A percentile compares a stretch with the other conserved stretches of the same genome.
These are phyloP conservation scores for Tylochromis polylepis DNA, from an alignment of 2,113 vertebrate genomes.

Conservation along the genomic window DNA sequence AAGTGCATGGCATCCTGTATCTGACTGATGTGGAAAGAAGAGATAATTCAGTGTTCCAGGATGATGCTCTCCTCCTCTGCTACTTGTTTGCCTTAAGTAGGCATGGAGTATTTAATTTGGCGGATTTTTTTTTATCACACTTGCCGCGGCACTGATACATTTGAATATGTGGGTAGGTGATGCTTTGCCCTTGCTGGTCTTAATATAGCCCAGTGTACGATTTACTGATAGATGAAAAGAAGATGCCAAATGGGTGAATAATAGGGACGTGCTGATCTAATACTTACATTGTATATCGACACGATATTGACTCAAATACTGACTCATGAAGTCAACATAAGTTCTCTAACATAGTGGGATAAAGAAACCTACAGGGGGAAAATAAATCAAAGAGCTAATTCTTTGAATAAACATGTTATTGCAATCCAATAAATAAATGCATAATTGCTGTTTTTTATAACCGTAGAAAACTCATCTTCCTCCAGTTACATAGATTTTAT, in stretches of 20 bases:
- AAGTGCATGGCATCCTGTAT: not conserved
- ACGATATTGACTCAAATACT: not conserved
- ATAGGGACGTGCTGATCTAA: not conserved
- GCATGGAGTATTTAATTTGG: not conserved
- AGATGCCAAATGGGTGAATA: not conserved
- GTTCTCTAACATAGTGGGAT: not conserved
- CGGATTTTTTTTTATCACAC: not conserved
- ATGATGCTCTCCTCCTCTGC: not conserved
- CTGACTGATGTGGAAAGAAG: not conserved
- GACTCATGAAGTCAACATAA: not conserved
- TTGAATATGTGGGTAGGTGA: not conserved
- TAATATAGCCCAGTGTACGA: not conserved
- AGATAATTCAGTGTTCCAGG: not conserved
- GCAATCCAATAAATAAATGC: not conserved
- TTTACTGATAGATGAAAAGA: not conserved
- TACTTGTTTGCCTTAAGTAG: conserved; percentile 16
- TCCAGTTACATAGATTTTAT: not conserved
- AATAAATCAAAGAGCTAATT: not conserved
- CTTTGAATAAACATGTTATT: not conserved
- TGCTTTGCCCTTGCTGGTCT: not conserved
- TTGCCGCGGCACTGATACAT: not conserved
- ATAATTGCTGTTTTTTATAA: not conserved
- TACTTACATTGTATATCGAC: not conserved
- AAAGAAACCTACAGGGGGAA: not conserved
- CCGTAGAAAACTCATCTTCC: not conserved